A percentile compares a stretch with the other conserved stretches of the same genome.
These are phyloP conservation scores for Gallinago paraguaiae DNA, from an alignment of 2,113 vertebrate genomes.

Conservation along the genomic window DNA sequence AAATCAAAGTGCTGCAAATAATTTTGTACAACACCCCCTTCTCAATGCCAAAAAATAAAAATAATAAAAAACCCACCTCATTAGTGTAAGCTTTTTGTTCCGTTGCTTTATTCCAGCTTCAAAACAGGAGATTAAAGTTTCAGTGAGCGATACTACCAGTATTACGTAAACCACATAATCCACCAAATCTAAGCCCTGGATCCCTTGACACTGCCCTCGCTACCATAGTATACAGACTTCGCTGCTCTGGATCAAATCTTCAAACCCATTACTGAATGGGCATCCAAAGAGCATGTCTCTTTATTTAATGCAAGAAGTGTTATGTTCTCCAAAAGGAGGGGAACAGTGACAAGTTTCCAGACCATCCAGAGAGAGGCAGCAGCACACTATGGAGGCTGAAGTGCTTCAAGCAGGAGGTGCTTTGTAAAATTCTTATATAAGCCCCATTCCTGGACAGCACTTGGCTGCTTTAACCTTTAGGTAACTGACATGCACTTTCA, in stretches of 20 bases:
- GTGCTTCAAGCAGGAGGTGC: background rate
- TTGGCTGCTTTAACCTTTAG: background rate
- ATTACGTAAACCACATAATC: background rate
- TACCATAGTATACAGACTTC: background rate
- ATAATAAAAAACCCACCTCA: background rate
- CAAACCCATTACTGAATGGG: background rate
- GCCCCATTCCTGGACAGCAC: background rate
- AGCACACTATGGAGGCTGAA: background rate
- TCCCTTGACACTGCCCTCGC: background rate
- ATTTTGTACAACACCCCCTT: background rate
- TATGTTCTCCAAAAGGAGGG: background rate
- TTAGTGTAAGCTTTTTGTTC: background rate
- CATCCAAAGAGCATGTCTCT: background rate
- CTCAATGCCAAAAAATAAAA: background rate
- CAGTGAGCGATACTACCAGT: background rate
- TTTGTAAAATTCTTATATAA: background rate
- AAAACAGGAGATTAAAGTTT: conserved; percentile 13
- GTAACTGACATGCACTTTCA: background rate
- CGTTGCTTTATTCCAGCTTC: background rate
- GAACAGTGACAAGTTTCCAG: background rate
- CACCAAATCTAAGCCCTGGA: background rate
- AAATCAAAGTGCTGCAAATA: background rate
- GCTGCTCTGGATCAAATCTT: background rate
- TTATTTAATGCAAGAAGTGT: background rate
- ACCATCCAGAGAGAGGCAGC: background rate